A percentile compares a stretch with the other conserved stretches of the same genome.
phyloP scores from a whole-genome alignment of 2,113 vertebrate species.

The Cyprinus carpio region DNA sequence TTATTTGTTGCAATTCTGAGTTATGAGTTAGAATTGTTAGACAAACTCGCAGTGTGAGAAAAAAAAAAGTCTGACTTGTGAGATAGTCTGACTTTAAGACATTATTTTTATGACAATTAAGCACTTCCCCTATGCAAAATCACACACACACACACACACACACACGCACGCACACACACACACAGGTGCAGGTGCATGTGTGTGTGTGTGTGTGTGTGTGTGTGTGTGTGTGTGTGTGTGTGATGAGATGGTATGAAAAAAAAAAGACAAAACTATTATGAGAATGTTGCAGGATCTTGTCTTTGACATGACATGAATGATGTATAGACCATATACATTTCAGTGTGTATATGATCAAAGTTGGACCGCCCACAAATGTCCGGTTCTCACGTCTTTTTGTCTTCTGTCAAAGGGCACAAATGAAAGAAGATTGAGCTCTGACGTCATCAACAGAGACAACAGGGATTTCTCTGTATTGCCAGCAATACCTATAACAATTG shows the following conservation, averaged over 20 bases:
- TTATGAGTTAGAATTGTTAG: too few relatives aligned
- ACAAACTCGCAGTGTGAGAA: too few relatives aligned
- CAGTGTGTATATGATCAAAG: background rate
- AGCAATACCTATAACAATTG: background rate
- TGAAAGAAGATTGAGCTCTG: constrained; percentile 16
- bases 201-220: background rate
- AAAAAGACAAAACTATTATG: background rate
- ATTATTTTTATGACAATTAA: background rate
- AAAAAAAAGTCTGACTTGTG: too few relatives aligned
- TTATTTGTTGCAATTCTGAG: too few relatives aligned
- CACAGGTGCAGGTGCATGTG: too few relatives aligned
- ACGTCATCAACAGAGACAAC: background rate
- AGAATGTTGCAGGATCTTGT: background rate
- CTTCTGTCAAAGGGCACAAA: constrained; percentile 5
- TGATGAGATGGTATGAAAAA: background rate
- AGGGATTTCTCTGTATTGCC: background rate
- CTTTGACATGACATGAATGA: constrained; percentile 5
- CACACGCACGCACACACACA: too few relatives aligned
- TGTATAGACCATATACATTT: background rate
- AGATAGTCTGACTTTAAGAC: background rate
- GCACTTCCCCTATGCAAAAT: too few relatives aligned
- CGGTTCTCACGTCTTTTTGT: constrained; percentile 17
- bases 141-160: background rate
- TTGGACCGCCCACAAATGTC: background rate
- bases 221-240: background rate